Base-by-base conservation (phyloP, 2,797 vertebrate species). In the Spizella passerina region DNA sequence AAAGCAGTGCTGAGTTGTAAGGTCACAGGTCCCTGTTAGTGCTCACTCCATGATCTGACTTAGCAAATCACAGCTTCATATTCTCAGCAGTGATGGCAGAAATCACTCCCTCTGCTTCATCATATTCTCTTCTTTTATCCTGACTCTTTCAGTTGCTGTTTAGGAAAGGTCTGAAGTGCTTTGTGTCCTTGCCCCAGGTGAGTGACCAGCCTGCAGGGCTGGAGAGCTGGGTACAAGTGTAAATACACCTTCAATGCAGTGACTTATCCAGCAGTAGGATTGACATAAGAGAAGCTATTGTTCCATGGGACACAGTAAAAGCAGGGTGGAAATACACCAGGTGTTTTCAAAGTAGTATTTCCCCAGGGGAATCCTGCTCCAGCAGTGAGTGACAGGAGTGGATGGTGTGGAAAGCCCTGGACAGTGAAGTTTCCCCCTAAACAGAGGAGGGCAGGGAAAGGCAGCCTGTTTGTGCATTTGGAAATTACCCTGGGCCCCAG, bases 231-330 rank as follows among this genome's bases (percentile, higher is more conserved):
- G n/a, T 29, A 3, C 70, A 26, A 14, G 13, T 32, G 63, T 18
- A 29, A 43, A 79, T 10, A 39, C 8, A 12, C 19, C 41, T 61
- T 18, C 34, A 39, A 1, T 14, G 41, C 50, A 86, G 12, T 1
- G 9, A 12, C 32, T 68, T 59, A 46, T 0, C 47, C 29, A 46
- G 36, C 10, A 43, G 29, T 3, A 38, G 46, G 14, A 3, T 5
- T 30, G 53, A 34, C 4, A 0, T 22, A 20, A 29, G 14, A 39
- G 27, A 27, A 90, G 7, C 13, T 44, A 0, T 10, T 70, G 10
- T 41, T 57, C 70, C 43, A 49, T 69, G 32, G 26, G 30, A 53
- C 50, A 14, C 32, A 7, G 14, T 44, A 15, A 17, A 43, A 53
- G 16, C 5, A 32, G 46, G 44, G 41, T 72, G 55, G n/a, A 52